These are phyloP conservation scores for Xestia ashworthii DNA, from an alignment of 2,888 invertebrate genomes.

Conservation along the genomic window DNA sequence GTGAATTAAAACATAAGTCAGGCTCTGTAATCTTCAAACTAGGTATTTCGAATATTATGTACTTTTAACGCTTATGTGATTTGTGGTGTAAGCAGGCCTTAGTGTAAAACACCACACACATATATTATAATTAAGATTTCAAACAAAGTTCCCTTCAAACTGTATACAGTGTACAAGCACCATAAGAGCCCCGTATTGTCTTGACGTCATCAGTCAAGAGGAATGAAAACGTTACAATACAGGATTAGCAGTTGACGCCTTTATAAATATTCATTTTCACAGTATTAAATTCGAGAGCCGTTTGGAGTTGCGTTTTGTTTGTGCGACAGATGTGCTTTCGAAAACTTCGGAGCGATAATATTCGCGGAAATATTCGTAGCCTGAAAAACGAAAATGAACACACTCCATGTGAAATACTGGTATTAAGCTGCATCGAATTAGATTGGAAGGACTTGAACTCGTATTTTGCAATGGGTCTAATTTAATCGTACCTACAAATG, in stretches of 20 bases:
- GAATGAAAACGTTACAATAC: slow-evolving; percentile 88
- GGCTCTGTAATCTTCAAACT: no score
- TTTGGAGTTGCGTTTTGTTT: slow-evolving; percentile 82
- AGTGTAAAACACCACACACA: no score
- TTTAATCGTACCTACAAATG: neutral
- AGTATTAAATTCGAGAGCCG: slow-evolving; percentile 83
- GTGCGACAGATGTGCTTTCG: slow-evolving; percentile 84
- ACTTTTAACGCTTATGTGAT: no score
- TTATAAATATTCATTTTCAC: slow-evolving; percentile 90
- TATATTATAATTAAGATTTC: neutral
- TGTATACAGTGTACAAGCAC: slow-evolving; percentile 74
- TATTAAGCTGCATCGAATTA: neutral
- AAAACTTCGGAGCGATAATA: slow-evolving; percentile 55
- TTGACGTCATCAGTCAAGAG: slow-evolving; percentile 87
- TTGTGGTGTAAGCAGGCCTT: no score
- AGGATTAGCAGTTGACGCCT: slow-evolving; percentile 89
- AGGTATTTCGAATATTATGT: no score
- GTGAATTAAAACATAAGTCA: no score
- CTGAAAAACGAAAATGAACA: slow-evolving; percentile 8
- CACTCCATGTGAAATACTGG: neutral
- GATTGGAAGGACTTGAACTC: neutral
- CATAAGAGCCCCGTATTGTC: slow-evolving; percentile 84
- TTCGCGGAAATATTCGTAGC: slow-evolving; percentile 29
- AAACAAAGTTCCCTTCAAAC: slow-evolving; percentile 14
- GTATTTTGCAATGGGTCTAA: neutral